Conservation (phyloP, 2,888 invertebrate species). For the Malachius bipustulatus region DNA sequence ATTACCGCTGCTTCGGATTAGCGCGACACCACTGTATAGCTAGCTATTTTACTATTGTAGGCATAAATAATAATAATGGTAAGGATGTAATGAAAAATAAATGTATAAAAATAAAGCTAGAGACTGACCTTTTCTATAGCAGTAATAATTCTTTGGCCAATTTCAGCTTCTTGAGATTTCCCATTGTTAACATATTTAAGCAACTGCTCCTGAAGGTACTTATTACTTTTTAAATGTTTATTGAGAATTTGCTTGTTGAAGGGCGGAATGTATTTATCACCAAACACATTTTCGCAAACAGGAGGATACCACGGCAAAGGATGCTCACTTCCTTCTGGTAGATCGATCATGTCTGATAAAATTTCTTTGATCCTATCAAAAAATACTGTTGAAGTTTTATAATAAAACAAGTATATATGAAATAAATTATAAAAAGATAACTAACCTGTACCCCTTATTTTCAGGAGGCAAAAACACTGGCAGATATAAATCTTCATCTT, state of each 20-base stretch:
- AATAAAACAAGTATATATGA: neutral
- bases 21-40: too few relatives aligned
- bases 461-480: conserved; percentile 63
- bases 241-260: conserved; percentile 27
- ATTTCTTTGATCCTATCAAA: conserved; percentile 40
- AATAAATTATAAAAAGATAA: conserved; percentile 13
- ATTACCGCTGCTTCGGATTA: too few relatives aligned
- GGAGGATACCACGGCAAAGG: conserved; percentile 71
- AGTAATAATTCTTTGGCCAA: conserved; percentile 64
- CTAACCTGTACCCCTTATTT: conserved; percentile 65
- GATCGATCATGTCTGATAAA: conserved; percentile 50
- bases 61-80: too few relatives aligned
- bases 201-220: conserved; percentile 28
- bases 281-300: conserved; percentile 40
- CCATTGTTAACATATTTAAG: conserved; percentile 33
- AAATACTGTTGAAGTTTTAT: conserved; percentile 5
- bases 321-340: conserved; percentile 49
- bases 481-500: conserved; percentile 43
- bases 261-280: conserved; percentile 32
- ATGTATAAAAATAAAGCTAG: too few relatives aligned
- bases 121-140: conserved; percentile 53
- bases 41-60: too few relatives aligned
- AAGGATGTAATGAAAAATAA: too few relatives aligned
- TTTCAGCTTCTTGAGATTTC: conserved; percentile 50
- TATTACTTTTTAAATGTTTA: conserved; percentile 25